These are phyloP conservation scores for Gobius niger DNA, from an alignment of 2,113 vertebrate species.

Conservation along the genomic window DNA sequence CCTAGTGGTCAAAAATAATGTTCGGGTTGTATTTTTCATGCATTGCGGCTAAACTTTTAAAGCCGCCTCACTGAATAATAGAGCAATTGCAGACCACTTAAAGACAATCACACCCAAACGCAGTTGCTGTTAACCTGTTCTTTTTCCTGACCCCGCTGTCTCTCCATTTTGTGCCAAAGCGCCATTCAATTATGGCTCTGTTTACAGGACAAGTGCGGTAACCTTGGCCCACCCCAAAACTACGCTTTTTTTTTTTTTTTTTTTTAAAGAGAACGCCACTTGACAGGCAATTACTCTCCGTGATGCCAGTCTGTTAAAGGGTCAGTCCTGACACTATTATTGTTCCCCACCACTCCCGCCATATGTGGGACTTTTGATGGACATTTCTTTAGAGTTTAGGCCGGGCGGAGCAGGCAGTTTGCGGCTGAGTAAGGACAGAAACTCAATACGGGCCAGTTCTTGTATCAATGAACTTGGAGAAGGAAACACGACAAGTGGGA, in stretches of 20 bases:
- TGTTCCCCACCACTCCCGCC: slow-evolving; percentile 45
- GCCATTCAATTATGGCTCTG: slow-evolving; percentile 57
- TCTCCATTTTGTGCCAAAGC: slow-evolving; percentile 31
- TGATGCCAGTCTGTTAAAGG: slow-evolving; percentile 63
- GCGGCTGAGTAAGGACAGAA: slow-evolving; percentile 60
- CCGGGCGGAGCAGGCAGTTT: slow-evolving; percentile 41
- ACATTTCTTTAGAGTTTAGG: slow-evolving; percentile 65
- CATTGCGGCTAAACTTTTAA: background rate
- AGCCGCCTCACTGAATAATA: background rate
- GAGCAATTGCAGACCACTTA: background rate
- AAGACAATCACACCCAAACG: slow-evolving; percentile 26
- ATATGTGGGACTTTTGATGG: slow-evolving; percentile 54
- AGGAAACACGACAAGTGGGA: slow-evolving; percentile 21
- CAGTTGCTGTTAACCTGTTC: slow-evolving; percentile 41
- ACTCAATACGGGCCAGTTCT: slow-evolving; percentile 59
- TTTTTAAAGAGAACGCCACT: slow-evolving; percentile 59
- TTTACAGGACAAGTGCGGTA: slow-evolving; percentile 47
- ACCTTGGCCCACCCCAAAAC: slow-evolving; percentile 56
- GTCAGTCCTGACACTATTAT: slow-evolving; percentile 64
- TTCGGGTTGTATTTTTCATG: background rate
- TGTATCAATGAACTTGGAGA: slow-evolving; percentile 49
- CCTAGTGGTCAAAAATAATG: background rate
- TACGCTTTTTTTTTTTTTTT: slow-evolving; percentile 61
- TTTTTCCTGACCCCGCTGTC: slow-evolving; percentile 26
- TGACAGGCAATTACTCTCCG: slow-evolving; percentile 75